Conservation (phyloP, 2,888 invertebrate genomes). For the Toxonevra muliebris region DNA sequence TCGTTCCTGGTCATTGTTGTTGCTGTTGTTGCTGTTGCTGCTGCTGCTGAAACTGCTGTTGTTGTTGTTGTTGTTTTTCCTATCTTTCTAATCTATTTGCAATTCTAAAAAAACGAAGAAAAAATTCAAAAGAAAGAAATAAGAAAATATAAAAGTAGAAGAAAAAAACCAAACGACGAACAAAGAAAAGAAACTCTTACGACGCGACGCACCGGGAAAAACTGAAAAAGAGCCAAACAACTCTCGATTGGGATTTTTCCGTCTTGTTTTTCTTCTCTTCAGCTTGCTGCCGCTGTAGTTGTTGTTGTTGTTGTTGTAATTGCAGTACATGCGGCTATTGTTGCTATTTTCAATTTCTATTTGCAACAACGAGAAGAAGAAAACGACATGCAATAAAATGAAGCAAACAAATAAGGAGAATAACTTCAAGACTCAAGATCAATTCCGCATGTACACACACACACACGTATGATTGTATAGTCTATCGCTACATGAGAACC, state of each 20-base stretch:
- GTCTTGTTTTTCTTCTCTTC: slow-evolving; percentile 24
- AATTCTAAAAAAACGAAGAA: slow-evolving; percentile 36
- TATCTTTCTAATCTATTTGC: slow-evolving; percentile 40
- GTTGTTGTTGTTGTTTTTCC: slow-evolving; percentile 14
- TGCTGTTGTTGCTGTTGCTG: slow-evolving; percentile 32
- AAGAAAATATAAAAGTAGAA: slow-evolving; percentile 1
- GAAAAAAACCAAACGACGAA: slow-evolving; percentile 1
- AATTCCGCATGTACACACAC: slow-evolving; percentile 51
- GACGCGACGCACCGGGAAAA: slow-evolving; percentile 31
- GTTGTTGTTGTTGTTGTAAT: slow-evolving; percentile 27
- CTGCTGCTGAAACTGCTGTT: slow-evolving; percentile 35
- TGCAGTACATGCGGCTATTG: slow-evolving; percentile 21
- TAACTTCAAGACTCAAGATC: slow-evolving; percentile 58
- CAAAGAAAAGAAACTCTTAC: background rate
- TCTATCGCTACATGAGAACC: slow-evolving; percentile 38
- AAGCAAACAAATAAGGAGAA: slow-evolving; percentile 23
- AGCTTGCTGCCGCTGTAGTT: slow-evolving; percentile 22
- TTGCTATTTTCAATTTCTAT: slow-evolving; percentile 61
- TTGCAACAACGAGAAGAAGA: slow-evolving; percentile 30
- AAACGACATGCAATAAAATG: slow-evolving; percentile 17
- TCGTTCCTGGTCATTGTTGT: slow-evolving; percentile 31
- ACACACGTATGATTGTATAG: slow-evolving; percentile 12
- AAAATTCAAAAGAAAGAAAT: too few species aligned
- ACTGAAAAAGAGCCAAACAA: slow-evolving; percentile 30
- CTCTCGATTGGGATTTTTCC: slow-evolving; percentile 50